Base-by-base conservation (phyloP, 2,888 invertebrate species). In the Ornithoptera alexandrae region DNA sequence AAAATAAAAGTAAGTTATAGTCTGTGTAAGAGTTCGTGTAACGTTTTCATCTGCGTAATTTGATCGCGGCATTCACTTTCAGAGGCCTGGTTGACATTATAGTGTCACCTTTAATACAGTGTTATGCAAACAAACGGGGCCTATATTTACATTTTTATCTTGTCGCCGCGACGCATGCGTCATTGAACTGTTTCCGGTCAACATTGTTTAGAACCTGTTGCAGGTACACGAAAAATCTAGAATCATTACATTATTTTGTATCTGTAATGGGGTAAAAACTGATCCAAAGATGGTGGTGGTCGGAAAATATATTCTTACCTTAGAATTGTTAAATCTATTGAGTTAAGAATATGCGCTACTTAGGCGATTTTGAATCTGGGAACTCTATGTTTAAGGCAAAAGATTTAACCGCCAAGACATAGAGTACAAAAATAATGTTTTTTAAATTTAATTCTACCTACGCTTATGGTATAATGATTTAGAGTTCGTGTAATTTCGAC, bases 101-200 rank as follows among this genome's bases (percentile, higher is more conserved):
- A 86, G 88, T 84, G 85, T 87, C 87, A 88, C 77, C 79, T 78
- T 77, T 82, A 80, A 80, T 80, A 78, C 76, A 77, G 75, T 69
- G 62, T 69, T 69, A 58, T 75, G 77, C 74, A 78, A 75, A 85
- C 84, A 84, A 80, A 81, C 74, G 72, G 72, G 30, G 77, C 75
- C 79, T 78, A 73, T 85, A 78, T 85, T 85, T 86, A 82, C 65
- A 80, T 80, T 82, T 82, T 83, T 80, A 78, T 81, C 79, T 78
- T 79, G 78, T 79, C 80, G 78, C 70, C 70, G 68, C 65, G 20
- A 65, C 69, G 65, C 59, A 71, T 74, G 73, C 73, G 72, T 75
- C 74, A 74, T 70, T 67, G 53, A 64, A 65, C 60, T 30, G 30
- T 69, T 57, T 62, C 62, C 50, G 58, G 20, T 63, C 30, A 46